Conservation (phyloP, 2,113 vertebrate species). For the Colius striatus region DNA sequence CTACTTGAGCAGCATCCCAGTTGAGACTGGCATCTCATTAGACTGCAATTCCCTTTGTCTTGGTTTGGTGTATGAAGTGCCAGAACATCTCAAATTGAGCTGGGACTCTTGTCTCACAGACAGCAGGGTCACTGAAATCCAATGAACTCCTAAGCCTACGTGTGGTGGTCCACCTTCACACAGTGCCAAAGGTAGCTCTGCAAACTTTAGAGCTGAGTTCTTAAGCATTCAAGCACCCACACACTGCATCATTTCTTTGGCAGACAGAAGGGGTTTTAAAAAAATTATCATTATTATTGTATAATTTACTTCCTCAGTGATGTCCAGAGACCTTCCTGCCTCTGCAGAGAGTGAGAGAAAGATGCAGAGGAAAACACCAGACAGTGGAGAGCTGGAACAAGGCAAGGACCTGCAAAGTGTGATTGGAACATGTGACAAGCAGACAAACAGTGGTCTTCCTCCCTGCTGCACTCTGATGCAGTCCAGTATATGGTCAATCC, state of each 20-base stretch:
- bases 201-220: neutral
- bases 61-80: neutral
- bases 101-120: neutral
- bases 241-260: neutral
- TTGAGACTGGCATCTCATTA: neutral
- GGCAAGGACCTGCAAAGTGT: neutral
- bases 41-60: conserved; percentile 13
- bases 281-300: neutral
- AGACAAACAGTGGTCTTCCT: neutral
- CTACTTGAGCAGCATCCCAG: conserved; percentile 20
- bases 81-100: conserved; percentile 31
- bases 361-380: neutral
- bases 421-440: neutral
- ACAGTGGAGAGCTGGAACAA: neutral
- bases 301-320: neutral
- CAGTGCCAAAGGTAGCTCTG: neutral
- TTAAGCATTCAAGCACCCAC: neutral
- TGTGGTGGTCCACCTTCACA: rapidly evolving
- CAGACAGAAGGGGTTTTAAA: neutral
- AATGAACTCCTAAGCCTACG: neutral
- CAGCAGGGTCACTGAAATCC: conserved; percentile 2
- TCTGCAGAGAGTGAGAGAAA: neutral
- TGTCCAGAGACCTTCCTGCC: neutral
- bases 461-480: neutral
- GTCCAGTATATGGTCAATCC: neutral